Conservation (phyloP, 1,140 invertebrate species). For the Plectus sambesii region DNA sequence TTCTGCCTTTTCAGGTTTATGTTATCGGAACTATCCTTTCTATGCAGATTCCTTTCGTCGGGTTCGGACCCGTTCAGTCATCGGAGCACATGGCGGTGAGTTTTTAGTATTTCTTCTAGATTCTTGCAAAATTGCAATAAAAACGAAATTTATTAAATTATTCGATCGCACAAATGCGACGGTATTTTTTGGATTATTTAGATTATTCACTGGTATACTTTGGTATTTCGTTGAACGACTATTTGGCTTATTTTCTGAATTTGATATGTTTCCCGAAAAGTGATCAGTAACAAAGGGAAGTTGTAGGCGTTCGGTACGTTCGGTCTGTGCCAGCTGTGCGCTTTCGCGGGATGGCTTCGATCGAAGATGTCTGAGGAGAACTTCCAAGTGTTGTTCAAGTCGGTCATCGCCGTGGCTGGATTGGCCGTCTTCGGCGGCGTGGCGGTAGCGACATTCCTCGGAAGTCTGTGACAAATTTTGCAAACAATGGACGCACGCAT, state of each 20-base stretch:
- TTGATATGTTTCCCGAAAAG: too few species aligned
- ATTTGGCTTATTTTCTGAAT: too few species aligned
- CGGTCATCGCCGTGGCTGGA: conserved; percentile 62
- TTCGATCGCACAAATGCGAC: too few species aligned
- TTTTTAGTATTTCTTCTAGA: conserved; percentile 2
- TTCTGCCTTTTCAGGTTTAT: too few species aligned
- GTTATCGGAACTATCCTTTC: conserved; percentile 84
- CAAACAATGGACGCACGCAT: conserved; percentile 1
- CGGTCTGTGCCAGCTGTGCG: conserved; percentile 48
- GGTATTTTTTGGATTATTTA: conserved; percentile 7
- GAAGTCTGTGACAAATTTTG: conserved; percentile 46
- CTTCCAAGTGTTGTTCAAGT: conserved; percentile 72
- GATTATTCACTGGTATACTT: too few species aligned
- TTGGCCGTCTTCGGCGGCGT: conserved; percentile 67
- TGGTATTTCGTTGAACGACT: too few species aligned
- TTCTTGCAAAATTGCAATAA: not conserved
- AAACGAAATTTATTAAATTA: too few species aligned
- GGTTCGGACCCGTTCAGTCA: conserved; percentile 94
- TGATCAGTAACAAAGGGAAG: too few species aligned
- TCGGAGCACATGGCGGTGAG: conserved; percentile 90
- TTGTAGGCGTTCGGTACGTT: not conserved
- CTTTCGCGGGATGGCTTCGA: conserved; percentile 73
- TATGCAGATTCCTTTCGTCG: conserved; percentile 98
- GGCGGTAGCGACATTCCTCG: conserved; percentile 67
- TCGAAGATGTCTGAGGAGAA: conserved; percentile 72